A percentile compares a stretch with the other conserved stretches of the same genome.
Conservation (phyloP, 2,113 vertebrate genomes). For the Eleginops maclovinus region DNA sequence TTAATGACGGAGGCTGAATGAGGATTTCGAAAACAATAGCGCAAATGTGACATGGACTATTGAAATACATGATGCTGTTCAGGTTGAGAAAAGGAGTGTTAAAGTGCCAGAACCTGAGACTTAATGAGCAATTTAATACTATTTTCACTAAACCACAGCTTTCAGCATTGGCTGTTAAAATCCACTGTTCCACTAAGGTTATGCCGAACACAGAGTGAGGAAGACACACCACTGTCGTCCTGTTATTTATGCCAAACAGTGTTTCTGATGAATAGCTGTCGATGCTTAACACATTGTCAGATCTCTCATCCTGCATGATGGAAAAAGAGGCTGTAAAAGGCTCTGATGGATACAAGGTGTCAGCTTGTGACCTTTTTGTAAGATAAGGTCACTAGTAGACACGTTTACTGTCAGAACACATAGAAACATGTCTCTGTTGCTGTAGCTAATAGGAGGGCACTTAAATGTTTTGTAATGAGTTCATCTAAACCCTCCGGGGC, state of each 20-base stretch:
- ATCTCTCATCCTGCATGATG: background rate
- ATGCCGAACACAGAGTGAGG: background rate
- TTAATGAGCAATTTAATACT: background rate
- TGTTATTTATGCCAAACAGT: background rate
- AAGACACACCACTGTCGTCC: background rate
- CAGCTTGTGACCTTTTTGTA: background rate
- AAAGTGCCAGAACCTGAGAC: background rate
- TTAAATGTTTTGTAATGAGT: background rate
- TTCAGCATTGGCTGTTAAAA: background rate
- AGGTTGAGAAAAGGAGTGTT: background rate
- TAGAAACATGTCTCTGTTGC: background rate
- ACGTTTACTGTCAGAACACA: background rate
- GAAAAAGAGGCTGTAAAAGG: conserved; percentile 8
- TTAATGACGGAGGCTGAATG: background rate
- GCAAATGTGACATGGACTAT: background rate
- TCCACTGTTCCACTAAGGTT: background rate
- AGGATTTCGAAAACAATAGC: background rate
- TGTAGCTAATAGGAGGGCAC: background rate
- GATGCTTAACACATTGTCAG: background rate
- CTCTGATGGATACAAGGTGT: background rate
- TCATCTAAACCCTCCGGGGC: background rate
- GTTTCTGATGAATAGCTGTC: background rate
- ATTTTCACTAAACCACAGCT: background rate
- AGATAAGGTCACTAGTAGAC: no score
- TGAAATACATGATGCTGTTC: background rate